phyloP scores from a whole-genome alignment of 2,888 invertebrate species.

The Myopa testacea region DNA sequence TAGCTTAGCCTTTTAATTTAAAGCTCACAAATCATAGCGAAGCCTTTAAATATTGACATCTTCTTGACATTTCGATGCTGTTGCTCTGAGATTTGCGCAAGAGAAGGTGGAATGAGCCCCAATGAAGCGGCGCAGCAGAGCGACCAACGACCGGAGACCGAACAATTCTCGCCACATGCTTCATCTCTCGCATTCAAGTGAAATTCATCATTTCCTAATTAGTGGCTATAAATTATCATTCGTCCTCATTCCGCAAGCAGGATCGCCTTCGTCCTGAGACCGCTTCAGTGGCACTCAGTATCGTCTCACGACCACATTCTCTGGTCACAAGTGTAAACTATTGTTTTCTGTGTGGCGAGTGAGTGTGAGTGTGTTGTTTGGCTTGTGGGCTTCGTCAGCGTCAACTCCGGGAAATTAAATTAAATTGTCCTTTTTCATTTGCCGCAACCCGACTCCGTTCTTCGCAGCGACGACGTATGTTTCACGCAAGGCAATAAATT shows the following conservation, averaged over 20 bases:
- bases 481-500: constrained; percentile 42
- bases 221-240: constrained; percentile 61
- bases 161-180: constrained; percentile 35
- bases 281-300: neutral
- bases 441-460: constrained; percentile 48
- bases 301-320: constrained; percentile 40
- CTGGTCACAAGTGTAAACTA: constrained; percentile 60
- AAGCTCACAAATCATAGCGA: constrained; percentile 43
- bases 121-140: neutral
- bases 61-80: constrained; percentile 11
- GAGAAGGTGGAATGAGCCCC: neutral
- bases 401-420: constrained; percentile 59
- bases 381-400: constrained; percentile 35
- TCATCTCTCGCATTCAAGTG: constrained; percentile 49
- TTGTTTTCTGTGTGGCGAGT: constrained; percentile 47
- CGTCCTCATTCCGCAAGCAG: constrained; percentile 40
- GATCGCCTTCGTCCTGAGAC: constrained; percentile 39
- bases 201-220: constrained; percentile 65
- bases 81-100: neutral
- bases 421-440: constrained; percentile 64
- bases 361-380: constrained; percentile 19
- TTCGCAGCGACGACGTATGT: constrained; percentile 7
- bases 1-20: constrained; percentile 42
- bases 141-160: neutral
- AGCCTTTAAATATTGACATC: constrained; percentile 16